These are phyloP conservation scores for Sarcophaga bullata DNA, from an alignment of 1,140 invertebrate genomes.

Conservation along the genomic window DNA sequence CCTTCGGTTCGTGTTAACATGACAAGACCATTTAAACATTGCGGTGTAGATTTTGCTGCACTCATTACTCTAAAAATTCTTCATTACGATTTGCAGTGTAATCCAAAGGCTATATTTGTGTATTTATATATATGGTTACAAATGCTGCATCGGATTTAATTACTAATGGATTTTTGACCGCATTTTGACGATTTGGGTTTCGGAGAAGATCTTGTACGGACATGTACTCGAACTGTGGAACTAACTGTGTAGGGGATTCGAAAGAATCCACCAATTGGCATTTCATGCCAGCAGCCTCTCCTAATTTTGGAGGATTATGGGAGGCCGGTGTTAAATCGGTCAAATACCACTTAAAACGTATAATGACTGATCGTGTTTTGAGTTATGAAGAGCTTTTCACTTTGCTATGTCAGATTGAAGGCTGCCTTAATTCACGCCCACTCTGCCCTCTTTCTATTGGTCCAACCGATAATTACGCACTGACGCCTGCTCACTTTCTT, in stretches of 20 bases:
- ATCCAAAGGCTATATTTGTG: constrained; percentile 49
- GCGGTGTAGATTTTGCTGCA: too few species aligned
- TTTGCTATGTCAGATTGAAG: constrained; percentile 50
- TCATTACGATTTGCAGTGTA: constrained; percentile 16
- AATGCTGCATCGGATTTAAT: constrained; percentile 58
- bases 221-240: constrained; percentile 56
- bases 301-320: constrained; percentile 59
- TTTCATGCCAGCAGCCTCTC: constrained; percentile 50
- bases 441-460: not conserved
- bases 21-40: constrained; percentile 54
- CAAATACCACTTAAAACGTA: constrained; percentile 37
- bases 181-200: constrained; percentile 54
- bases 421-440: constrained; percentile 44
- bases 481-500: constrained; percentile 35
- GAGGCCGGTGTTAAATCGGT: constrained; percentile 49
- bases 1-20: constrained; percentile 54
- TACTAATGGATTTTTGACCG: constrained; percentile 56
- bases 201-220: constrained; percentile 47
- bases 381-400: constrained; percentile 36
- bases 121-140: constrained; percentile 55
- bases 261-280: constrained; percentile 51
- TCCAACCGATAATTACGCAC: not conserved
- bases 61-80: too few species aligned
- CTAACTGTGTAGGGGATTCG: constrained; percentile 56
- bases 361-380: constrained; percentile 18